Evolutionary conservation across 2,797 vertebrate genomes (phyloP).

Genomic region (Corythornis leucogaster): DNA sequence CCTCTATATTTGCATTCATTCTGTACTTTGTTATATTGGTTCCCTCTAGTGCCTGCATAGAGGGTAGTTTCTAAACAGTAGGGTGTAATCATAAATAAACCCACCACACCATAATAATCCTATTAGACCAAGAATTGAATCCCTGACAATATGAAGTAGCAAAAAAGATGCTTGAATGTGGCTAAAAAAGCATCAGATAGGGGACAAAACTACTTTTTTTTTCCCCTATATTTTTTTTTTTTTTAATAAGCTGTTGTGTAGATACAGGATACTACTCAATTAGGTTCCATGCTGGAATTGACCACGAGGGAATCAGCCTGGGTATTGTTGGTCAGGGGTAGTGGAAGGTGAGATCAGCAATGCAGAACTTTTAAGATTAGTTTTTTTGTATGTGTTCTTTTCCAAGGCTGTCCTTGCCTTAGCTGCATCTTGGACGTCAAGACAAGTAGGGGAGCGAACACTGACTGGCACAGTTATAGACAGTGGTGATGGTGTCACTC

Average conservation of each 20-base stretch:
- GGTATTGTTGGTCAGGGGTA: not conserved
- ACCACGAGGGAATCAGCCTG: not conserved
- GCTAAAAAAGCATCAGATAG: not conserved
- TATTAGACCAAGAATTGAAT: not conserved
- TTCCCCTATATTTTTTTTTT: not conserved
- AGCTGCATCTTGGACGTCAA: slow-evolving; percentile 97
- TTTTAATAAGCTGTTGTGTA: not conserved
- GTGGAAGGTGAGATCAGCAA: not conserved
- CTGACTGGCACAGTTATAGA: slow-evolving; percentile 96
- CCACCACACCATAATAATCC: not conserved
- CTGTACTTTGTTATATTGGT: not conserved
- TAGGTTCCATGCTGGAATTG: not conserved
- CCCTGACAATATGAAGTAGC: not conserved
- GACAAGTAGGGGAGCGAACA: slow-evolving; percentile 93
- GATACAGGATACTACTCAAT: not conserved
- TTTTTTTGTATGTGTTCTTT: not conserved
- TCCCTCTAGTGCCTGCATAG: not conserved
- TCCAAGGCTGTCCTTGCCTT: slow-evolving; percentile 90
- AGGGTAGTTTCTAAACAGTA: not conserved
- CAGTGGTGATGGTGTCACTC: slow-evolving; percentile 97
- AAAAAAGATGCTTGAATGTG: not conserved
- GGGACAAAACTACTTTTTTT: not conserved
- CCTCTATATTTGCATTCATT: not conserved
- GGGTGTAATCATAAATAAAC: not conserved
- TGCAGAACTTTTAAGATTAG: not conserved